Evolutionary conservation across 2,888 invertebrate genomes (phyloP).

Genomic region (Trissonchulus latispiculum): DNA sequence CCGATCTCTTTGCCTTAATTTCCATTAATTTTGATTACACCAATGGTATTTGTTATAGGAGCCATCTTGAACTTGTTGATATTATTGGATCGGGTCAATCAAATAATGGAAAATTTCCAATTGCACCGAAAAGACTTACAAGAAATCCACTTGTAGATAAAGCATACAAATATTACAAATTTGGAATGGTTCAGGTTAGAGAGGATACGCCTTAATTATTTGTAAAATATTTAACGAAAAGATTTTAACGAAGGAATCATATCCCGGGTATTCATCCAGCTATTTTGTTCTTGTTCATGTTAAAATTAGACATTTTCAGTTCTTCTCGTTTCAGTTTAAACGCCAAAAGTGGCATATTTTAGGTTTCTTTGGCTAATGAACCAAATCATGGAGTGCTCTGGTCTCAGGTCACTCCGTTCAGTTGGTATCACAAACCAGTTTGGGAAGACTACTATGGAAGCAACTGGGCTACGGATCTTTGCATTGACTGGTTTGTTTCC

Average conservation of each 20-base stretch:
- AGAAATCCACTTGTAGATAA: slow-evolving; percentile 21
- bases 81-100: slow-evolving; percentile 4
- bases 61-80: slow-evolving; percentile 13
- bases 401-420: slow-evolving; percentile 81
- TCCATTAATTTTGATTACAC: no score
- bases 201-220: no score
- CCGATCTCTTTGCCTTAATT: no score
- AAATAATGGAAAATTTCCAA: slow-evolving; percentile 23
- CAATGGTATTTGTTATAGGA: neutral
- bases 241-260: no score
- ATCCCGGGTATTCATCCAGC: no score
- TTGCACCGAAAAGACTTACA: slow-evolving; percentile 11
- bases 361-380: slow-evolving; percentile 31
- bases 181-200: slow-evolving; percentile 35
- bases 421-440: slow-evolving; percentile 80
- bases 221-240: no score
- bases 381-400: slow-evolving; percentile 58
- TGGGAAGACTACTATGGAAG: slow-evolving; percentile 70
- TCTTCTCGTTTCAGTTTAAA: no score
- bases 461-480: slow-evolving; percentile 70
- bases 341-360: slow-evolving; percentile 24
- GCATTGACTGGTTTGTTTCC: slow-evolving; percentile 78
- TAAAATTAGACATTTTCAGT: no score
- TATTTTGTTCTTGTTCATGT: no score
- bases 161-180: slow-evolving; percentile 34